A percentile compares a stretch with the other conserved stretches of the same genome.
phyloP scores from a whole-genome alignment of 2,888 invertebrate species.

The Troides helena region DNA sequence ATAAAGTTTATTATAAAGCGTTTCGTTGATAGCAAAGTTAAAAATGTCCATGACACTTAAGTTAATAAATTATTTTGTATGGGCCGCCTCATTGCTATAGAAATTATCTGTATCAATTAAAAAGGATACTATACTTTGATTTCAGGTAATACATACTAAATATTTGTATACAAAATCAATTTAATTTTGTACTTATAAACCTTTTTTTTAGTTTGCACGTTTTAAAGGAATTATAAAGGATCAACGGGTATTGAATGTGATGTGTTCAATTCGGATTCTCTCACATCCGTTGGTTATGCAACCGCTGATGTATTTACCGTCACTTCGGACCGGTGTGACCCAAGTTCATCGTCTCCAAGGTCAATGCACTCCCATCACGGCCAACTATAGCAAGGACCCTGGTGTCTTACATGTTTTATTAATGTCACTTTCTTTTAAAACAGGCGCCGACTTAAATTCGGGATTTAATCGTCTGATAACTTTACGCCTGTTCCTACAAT shows the following conservation, averaged over 20 bases:
- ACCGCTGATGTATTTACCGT: slow-evolving; percentile 31
- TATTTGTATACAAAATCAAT: too few species aligned
- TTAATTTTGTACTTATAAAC: too few species aligned
- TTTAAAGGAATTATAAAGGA: too few species aligned
- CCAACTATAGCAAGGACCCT: neutral
- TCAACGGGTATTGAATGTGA: too few species aligned
- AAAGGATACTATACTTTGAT: too few species aligned
- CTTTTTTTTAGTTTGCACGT: too few species aligned
- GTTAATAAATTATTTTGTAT: neutral
- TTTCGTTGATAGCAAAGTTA: neutral
- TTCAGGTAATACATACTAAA: too few species aligned
- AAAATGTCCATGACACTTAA: neutral
- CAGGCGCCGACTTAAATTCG: neutral
- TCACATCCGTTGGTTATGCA: slow-evolving; percentile 25
- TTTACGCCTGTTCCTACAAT: too few species aligned
- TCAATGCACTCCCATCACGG: slow-evolving; percentile 41
- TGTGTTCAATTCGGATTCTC: neutral
- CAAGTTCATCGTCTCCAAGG: slow-evolving; percentile 65
- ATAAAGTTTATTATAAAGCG: neutral
- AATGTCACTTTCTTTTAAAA: slow-evolving; percentile 15
- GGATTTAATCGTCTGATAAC: neutral
- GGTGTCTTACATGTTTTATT: neutral
- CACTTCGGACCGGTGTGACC: slow-evolving; percentile 50
- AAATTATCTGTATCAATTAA: too few species aligned
- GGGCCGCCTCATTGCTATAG: too few species aligned